These are phyloP conservation scores for Guaruba guarouba DNA, from an alignment of 2,113 vertebrate species.

Conservation along the genomic window DNA sequence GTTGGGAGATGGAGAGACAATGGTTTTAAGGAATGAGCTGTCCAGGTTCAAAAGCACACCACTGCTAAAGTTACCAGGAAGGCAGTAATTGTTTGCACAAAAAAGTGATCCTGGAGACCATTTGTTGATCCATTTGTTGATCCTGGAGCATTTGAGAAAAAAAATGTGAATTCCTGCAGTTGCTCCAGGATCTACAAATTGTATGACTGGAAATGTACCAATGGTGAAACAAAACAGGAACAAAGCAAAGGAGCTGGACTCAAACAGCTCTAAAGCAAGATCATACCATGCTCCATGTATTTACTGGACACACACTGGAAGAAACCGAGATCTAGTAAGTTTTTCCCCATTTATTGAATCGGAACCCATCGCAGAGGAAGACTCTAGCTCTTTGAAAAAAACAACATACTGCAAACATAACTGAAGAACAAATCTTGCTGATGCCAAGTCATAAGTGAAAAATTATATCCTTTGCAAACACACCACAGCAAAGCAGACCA, in stretches of 20 bases:
- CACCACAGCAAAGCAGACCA: slow-evolving; percentile 11
- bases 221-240: neutral
- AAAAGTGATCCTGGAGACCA: neutral
- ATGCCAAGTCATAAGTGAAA: neutral
- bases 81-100: neutral
- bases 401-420: neutral
- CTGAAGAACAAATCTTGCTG: neutral
- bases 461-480: slow-evolving; percentile 6
- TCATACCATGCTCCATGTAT: neutral
- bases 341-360: neutral
- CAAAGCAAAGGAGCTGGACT: neutral
- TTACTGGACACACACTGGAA: neutral
- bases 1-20: neutral
- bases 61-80: neutral
- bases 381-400: neutral
- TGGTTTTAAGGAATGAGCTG: neutral
- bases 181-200: neutral
- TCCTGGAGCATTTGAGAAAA: neutral
- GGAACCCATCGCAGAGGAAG: neutral
- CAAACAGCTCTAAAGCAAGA: neutral
- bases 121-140: neutral
- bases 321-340: neutral
- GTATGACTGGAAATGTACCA: neutral
- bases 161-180: neutral
- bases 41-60: neutral